Base-by-base conservation (phyloP, 1,140 invertebrate genomes). In the Steinernema feltiae region DNA sequence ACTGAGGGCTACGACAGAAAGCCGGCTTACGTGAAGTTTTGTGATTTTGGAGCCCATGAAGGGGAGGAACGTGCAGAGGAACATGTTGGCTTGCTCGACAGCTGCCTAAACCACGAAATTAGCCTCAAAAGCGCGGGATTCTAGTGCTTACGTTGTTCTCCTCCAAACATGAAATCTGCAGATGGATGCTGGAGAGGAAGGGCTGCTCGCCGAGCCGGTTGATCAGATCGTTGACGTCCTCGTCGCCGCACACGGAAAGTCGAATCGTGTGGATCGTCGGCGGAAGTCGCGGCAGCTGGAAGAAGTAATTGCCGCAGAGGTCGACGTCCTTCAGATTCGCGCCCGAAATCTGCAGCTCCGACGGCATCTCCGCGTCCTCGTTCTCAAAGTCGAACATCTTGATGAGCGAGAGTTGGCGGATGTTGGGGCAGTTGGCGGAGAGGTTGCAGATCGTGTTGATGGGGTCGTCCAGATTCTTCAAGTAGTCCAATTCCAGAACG, bases 261-360 rank as follows among this genome's bases (percentile, higher is more conserved):
- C 84, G 82, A 72, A 85, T 74, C 0, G 79, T 81, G 17, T 69
- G 69, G 30, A 85, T 72, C 1, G 80, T 82, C 41, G 70, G 77
- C 0, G 84, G 84, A 3, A 85, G 76, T 1, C 46, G 63, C 12
- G 84, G 84, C 15, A 84, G 76, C 24, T 53, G 32, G 2, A 71
- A 41, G 48, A 85, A 85, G 70, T 82, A 85, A 46, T 85, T 85
- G 31, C 84, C 82, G 70, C 85, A 85, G 12, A 85, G 71, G 74
- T 85, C 84, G n/a, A 85, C 70, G 18, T 86, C 81, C 21, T 72
- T 48, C 0, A 85, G 69, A 15, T 76, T 76, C 17, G 27, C 70
- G 7, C 84, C 85, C 70, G 85, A 83, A 48, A 84, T 84, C 21
- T 48, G n/a, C n/a, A 48, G 53, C 0, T n/a, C 46, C n/a, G 73